These are phyloP conservation scores for Cataglyphis rosenhaueri DNA, from an alignment of 2,888 invertebrate species.

Conservation along the genomic window DNA sequence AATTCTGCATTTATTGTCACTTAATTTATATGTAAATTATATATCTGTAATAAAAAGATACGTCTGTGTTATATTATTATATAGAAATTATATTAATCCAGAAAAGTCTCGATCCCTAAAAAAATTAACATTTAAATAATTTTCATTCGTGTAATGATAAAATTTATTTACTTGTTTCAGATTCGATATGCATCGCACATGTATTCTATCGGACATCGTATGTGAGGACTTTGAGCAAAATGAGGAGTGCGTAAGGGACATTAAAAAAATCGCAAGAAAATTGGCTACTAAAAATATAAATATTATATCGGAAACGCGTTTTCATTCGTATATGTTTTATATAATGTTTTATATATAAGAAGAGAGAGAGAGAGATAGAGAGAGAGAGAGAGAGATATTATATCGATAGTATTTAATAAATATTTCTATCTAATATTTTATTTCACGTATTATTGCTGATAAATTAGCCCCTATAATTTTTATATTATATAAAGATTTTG, in stretches of 20 bases:
- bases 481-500: background rate
- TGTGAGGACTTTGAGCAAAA: conserved; percentile 9
- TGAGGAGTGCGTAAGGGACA: background rate
- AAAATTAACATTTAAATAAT: background rate
- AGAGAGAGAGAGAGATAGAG: background rate
- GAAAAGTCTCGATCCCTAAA: background rate
- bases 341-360: conserved; percentile 10
- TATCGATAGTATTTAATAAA: conserved; percentile 5
- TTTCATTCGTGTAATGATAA: conserved; percentile 15
- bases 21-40: conserved; percentile 26
- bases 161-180: conserved; percentile 40
- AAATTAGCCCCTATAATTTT: background rate
- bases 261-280: conserved; percentile 5
- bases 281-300: conserved; percentile 7
- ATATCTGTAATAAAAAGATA: background rate
- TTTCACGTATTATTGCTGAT: background rate
- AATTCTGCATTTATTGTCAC: conserved; percentile 8
- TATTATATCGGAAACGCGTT: conserved; percentile 11
- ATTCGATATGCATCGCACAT: conserved; percentile 11
- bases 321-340: background rate
- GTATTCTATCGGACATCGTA: conserved; percentile 12
- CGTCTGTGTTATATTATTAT: background rate
- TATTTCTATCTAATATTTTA: conserved; percentile 5
- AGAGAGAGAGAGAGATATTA: background rate
- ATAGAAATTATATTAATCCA: conserved; percentile 1